phyloP scores from a whole-genome alignment of 2,888 invertebrate species.

The Acanthopleura granulata region DNA sequence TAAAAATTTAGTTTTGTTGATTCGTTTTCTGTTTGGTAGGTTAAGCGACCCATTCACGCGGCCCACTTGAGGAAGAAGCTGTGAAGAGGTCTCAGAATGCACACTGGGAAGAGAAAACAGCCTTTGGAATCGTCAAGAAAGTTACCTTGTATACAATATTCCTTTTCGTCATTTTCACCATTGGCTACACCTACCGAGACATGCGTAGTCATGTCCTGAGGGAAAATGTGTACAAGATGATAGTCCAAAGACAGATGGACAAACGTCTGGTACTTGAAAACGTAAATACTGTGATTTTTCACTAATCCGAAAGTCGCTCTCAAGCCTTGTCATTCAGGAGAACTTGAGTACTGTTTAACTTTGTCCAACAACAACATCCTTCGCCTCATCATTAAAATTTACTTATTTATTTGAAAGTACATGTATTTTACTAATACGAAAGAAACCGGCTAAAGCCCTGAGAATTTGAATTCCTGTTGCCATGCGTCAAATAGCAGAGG shows the following conservation, averaged over 20 bases:
- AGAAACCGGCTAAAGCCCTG: too few relatives aligned
- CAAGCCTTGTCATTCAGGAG: too few relatives aligned
- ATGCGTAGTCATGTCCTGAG: constrained; percentile 35
- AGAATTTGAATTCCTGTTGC: too few relatives aligned
- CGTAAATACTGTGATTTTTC: not conserved
- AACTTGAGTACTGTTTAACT: too few relatives aligned
- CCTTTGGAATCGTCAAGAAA: constrained; percentile 24
- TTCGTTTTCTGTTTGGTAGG: not conserved
- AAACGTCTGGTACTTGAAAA: not conserved
- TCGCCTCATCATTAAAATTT: too few relatives aligned
- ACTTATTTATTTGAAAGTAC: too few relatives aligned
- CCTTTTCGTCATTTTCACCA: constrained; percentile 37
- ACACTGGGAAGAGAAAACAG: not conserved
- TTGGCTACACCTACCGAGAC: constrained; percentile 44
- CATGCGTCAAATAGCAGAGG: too few relatives aligned
- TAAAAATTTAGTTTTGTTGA: too few relatives aligned
- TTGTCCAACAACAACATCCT: too few relatives aligned
- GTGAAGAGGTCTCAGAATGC: not conserved
- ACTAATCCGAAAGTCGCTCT: not conserved
- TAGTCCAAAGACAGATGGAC: not conserved
- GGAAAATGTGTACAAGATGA: constrained; percentile 31
- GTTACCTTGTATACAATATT: constrained; percentile 34
- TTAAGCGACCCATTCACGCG: too few relatives aligned
- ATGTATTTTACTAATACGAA: too few relatives aligned
- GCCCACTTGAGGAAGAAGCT: not conserved